Conservation (phyloP, 2,888 invertebrate species). For the Yponomeuta evonymella region DNA sequence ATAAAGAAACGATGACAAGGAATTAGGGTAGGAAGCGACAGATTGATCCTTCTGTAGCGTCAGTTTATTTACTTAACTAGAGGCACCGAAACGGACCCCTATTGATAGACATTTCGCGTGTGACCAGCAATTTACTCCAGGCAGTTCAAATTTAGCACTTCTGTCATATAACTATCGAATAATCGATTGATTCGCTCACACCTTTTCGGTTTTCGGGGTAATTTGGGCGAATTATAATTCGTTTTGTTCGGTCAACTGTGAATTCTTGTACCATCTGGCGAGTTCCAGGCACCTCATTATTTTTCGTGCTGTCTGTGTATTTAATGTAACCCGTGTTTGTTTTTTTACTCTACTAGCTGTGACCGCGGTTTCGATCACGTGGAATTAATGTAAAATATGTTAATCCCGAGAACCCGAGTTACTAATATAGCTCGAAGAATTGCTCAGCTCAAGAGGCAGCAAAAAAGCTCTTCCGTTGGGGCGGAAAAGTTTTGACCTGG, state of each 20-base stretch:
- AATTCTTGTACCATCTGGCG: not conserved
- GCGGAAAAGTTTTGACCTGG: too few relatives aligned
- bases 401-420: too few relatives aligned
- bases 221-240: constrained; percentile 9
- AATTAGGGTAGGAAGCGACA: too few relatives aligned
- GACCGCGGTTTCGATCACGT: too few relatives aligned
- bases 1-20: too few relatives aligned
- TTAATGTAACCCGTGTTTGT: not conserved
- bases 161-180: constrained; percentile 59
- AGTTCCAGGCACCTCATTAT: not conserved
- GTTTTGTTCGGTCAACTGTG: constrained; percentile 1
- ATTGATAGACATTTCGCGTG: constrained; percentile 75
- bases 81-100: constrained; percentile 48
- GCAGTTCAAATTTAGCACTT: constrained; percentile 67
- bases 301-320: not conserved
- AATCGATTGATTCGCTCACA: constrained; percentile 51
- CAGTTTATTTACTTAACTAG: not conserved
- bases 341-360: not conserved
- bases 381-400: too few relatives aligned
- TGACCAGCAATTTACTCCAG: constrained; percentile 56
- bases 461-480: too few relatives aligned
- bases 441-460: too few relatives aligned
- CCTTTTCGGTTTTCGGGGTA: constrained; percentile 37
- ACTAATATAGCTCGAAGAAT: too few relatives aligned
- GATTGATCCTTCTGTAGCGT: too few relatives aligned